Percentiles rank a stretch among this genome's conserved stretches.
These are phyloP conservation scores for Aphelenchoides fujianensis DNA, from an alignment of 1,140 invertebrate genomes.

Conservation along the genomic window DNA sequence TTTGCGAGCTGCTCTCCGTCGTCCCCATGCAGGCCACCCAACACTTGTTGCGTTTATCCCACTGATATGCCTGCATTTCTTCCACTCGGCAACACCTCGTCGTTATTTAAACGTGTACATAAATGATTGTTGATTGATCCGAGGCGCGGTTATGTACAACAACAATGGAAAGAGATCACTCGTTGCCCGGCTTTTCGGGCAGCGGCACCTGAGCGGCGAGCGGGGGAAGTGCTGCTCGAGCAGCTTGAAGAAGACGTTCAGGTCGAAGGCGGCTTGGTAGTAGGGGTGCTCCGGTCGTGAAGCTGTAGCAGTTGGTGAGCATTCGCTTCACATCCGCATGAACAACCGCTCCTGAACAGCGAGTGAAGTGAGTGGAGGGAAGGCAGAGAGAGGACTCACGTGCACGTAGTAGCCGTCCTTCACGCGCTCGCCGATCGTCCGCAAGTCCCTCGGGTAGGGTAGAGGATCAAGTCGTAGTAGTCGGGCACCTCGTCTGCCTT, in stretches of 20 bases:
- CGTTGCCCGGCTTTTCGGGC: too few species aligned
- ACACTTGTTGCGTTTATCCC: too few species aligned
- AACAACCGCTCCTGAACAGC: constrained; percentile 53
- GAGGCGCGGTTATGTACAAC: too few species aligned
- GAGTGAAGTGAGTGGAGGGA: constrained; percentile 10
- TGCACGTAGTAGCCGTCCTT: constrained; percentile 53
- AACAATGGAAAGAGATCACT: too few species aligned
- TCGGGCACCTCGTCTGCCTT: constrained; percentile 85
- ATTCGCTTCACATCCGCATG: constrained; percentile 54
- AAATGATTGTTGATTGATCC: too few species aligned
- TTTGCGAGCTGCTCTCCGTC: too few species aligned
- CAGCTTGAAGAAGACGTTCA: constrained; percentile 45
- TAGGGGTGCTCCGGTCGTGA: constrained; percentile 53
- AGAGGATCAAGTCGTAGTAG: constrained; percentile 96
- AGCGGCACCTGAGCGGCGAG: not conserved
- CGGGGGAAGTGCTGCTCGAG: constrained; percentile 29
- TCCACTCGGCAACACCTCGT: too few species aligned
- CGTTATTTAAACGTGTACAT: too few species aligned
- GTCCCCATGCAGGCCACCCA: too few species aligned
- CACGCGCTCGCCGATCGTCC: constrained; percentile 47
- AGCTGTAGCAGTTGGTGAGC: constrained; percentile 59
- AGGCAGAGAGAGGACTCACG: constrained; percentile 44
- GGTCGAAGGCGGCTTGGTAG: constrained; percentile 44
- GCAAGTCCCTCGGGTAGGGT: constrained; percentile 83
- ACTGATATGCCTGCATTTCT: too few species aligned